These are phyloP conservation scores for Lithobates sylvaticus DNA, from an alignment of 2,797 vertebrate species.

Conservation along the genomic window DNA sequence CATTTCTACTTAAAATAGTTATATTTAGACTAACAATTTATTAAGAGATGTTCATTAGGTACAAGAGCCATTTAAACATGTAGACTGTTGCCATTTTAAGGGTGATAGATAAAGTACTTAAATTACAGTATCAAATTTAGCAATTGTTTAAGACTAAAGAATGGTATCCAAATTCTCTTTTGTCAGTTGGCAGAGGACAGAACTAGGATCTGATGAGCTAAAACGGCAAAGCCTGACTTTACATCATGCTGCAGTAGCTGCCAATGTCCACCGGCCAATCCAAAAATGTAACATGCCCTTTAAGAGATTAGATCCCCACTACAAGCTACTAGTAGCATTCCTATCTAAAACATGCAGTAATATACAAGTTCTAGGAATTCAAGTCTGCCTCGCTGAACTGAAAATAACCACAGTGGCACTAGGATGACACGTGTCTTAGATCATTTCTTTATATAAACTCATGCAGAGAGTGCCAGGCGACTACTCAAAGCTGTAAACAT, in stretches of 20 bases:
- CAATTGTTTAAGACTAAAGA: not conserved
- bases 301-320: conserved; percentile 17
- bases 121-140: conserved; percentile 1
- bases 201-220: not conserved
- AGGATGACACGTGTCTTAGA: conserved; percentile 27
- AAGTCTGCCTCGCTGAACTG: conserved; percentile 24
- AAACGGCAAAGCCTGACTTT: not conserved
- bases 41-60: not conserved
- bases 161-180: not conserved
- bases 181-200: not conserved
- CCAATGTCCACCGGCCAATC: conserved; percentile 6
- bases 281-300: conserved; percentile 40
- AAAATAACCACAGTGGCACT: conserved; percentile 47
- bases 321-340: conserved; percentile 25
- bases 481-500: conserved; percentile 42
- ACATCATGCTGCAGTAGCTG: not conserved
- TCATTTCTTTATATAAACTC: conserved; percentile 53
- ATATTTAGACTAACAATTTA: too few relatives aligned
- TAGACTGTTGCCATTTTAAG: not conserved
- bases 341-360: conserved; percentile 45
- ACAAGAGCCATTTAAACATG: too few relatives aligned
- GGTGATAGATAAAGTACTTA: not conserved
- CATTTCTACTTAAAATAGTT: too few relatives aligned
- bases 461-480: conserved; percentile 11
- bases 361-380: conserved; percentile 54